Base-by-base conservation (phyloP, 92 coral and sea anemone genomes). In the Palythoa heliodiscus region DNA sequence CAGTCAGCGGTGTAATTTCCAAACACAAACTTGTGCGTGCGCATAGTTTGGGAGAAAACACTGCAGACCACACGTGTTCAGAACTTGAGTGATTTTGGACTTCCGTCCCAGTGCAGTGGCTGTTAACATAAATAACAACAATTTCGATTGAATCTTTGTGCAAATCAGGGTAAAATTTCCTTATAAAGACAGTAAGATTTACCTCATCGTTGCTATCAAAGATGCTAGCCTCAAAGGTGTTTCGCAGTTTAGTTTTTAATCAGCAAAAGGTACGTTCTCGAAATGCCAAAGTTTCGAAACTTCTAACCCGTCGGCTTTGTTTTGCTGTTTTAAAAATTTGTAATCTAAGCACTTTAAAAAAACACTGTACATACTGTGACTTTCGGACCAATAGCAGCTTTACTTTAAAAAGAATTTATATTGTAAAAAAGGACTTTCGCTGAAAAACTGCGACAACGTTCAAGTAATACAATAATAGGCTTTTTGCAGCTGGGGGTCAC, bases 1-100 rank as follows among this genome's bases (percentile, higher is more conserved):
- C 73, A 73, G 84, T 25, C 84, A 79, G 84, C 73, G 84, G 84
- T 20, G 8, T 63, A 4, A 9, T 38, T 43, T 60, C 2, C 4
- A 37, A 55, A 35, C 64, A 64, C 7, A 22, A 20, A 29, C 16
- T 38, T 11, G 70, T 63, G 22, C 52, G 52, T 77, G 68, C 83
- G 83, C 83, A 77, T 77, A 47, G 16, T 2, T 13, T 58, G 7
- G 54, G 2, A 29, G 16, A 16, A 10, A 77, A 77, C 9, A 77
- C 53, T 20, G 50, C 83, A 37, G 70, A 17, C 70, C 83, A 24
- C 52, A 76, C 64, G 64, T 58, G 55, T 19, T 29, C 5, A 11
- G 20, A 71, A 3, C 11, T 71, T 71, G 52, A 38, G 10, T 19
- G 37, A 19, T 67, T 23, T 11, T 39, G 3, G 52, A 72, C 76